Evolutionary conservation across 2,888 invertebrate genomes (phyloP).

Genomic region (Aethes cnicana): DNA sequence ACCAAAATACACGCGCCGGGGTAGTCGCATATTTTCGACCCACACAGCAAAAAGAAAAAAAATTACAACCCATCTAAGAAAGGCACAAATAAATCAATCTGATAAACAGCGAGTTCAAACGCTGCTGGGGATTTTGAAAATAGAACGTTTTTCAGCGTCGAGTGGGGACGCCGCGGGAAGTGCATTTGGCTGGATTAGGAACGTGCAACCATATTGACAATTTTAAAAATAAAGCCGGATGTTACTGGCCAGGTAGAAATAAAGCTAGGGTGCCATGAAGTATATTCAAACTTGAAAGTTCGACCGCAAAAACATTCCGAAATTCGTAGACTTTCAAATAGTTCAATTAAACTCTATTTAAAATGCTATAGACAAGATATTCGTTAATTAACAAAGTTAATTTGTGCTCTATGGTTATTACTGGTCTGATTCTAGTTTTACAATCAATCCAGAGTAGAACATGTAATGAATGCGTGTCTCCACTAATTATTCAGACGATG

Average conservation of each 20-base stretch:
- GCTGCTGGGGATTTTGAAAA: constrained; percentile 51
- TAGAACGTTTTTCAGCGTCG: constrained; percentile 42
- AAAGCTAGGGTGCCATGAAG: background rate
- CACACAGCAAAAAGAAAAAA: constrained; percentile 18
- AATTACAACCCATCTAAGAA: background rate
- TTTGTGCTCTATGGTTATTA: too few relatives aligned
- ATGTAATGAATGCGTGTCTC: constrained; percentile 12
- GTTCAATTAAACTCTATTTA: too few relatives aligned
- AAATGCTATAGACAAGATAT: too few relatives aligned
- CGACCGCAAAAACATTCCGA: too few relatives aligned
- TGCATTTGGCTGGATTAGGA: constrained; percentile 38
- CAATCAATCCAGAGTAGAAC: too few relatives aligned
- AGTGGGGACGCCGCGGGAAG: constrained; percentile 38
- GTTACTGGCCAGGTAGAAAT: constrained; percentile 15
- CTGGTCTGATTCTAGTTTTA: too few relatives aligned
- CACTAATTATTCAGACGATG: constrained; percentile 10
- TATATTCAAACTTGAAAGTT: background rate
- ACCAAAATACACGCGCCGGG: constrained; percentile 14
- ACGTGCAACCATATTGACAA: constrained; percentile 13
- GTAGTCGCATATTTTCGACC: constrained; percentile 7
- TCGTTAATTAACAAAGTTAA: too few relatives aligned
- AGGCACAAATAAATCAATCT: constrained; percentile 19
- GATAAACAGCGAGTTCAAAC: constrained; percentile 35
- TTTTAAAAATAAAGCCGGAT: constrained; percentile 14
- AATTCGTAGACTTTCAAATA: too few relatives aligned